Evolutionary conservation across 1,140 invertebrate species (phyloP), one percentile per base, ranked within the genome.

Genomic region (Bacillus rossius): DNA sequence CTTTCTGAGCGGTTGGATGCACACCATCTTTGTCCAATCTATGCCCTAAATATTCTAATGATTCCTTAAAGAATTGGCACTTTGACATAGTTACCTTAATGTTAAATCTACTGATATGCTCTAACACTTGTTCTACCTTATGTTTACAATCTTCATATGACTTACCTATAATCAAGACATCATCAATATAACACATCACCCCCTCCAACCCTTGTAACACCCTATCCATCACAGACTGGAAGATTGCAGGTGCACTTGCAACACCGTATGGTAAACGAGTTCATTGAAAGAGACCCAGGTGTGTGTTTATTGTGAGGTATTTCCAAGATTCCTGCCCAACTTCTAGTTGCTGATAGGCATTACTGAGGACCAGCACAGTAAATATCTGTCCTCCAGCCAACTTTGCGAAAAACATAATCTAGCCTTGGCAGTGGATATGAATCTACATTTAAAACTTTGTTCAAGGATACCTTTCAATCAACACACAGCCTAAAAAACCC

Each of bases 21-120:
- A 77, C 38, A 16, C 73, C 73, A 7, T 69, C 54, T 23, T 60
- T 56, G 34, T 61, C 57, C 7, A 79, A 67, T 22, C 64, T 61
- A 59, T 65, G 65, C 16, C 73, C 71, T 48, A 75, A 62, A 62
- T 72, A 75, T 29, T 59, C 61, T 14, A 74, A 52, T 41, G 64
- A 49, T 29, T 59, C 42, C 17, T 56, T 52, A 2, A 64, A 50
- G 61, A 75, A 71, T 37, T 60, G 41, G 61, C 73, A 71, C 63
- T 77, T 77, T 41, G 67, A 61, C 20, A 55, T 63, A 47, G 73
- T 74, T 1, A 75, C 41, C 17, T 40, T 65, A 3, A 74, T 20
- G 16, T 65, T 63, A 23, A 57, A 45, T 41, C 65, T 55, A 42
- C 61, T 5, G 1, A 69, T 56, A 22, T 51, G 25, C 8, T 60